phyloP scores from a whole-genome alignment of 2,797 vertebrate genomes.

The Gymnopithys bicolor region DNA sequence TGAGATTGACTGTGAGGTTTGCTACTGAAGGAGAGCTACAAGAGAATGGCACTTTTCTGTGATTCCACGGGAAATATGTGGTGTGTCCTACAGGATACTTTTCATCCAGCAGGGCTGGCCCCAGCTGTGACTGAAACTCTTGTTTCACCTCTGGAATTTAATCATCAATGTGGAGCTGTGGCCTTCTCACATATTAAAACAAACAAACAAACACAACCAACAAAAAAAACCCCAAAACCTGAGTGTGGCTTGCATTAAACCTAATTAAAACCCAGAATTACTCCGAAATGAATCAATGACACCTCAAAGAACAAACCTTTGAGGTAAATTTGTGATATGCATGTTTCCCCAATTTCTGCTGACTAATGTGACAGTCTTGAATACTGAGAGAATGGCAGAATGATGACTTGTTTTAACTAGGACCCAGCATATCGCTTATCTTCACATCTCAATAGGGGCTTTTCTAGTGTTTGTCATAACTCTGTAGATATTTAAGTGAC shows the following conservation, averaged over 20 bases:
- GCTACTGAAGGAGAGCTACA: not conserved
- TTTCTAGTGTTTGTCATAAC: not conserved
- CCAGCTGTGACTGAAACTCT: slow-evolving; percentile 3
- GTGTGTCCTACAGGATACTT: not conserved
- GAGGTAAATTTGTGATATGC: not conserved
- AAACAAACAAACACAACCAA: no score
- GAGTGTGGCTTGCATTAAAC: no score
- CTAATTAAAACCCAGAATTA: no score
- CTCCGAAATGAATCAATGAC: no score
- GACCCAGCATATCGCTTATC: not conserved
- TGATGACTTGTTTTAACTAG: not conserved
- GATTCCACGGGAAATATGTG: not conserved
- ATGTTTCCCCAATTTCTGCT: not conserved
- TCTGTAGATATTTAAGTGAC: not conserved
- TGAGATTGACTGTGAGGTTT: not conserved
- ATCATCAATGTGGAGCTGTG: not conserved
- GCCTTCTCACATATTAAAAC: not conserved
- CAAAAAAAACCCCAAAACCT: no score
- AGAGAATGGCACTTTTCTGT: not conserved
- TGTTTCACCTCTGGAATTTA: not conserved
- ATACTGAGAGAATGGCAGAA: fast-evolving
- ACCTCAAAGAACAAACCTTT: no score
- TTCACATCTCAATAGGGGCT: not conserved
- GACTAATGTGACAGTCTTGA: not conserved
- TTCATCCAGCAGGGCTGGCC: not conserved